phyloP scores from a whole-genome alignment of 2,888 invertebrate species.

The Amblyjoppa proteus region DNA sequence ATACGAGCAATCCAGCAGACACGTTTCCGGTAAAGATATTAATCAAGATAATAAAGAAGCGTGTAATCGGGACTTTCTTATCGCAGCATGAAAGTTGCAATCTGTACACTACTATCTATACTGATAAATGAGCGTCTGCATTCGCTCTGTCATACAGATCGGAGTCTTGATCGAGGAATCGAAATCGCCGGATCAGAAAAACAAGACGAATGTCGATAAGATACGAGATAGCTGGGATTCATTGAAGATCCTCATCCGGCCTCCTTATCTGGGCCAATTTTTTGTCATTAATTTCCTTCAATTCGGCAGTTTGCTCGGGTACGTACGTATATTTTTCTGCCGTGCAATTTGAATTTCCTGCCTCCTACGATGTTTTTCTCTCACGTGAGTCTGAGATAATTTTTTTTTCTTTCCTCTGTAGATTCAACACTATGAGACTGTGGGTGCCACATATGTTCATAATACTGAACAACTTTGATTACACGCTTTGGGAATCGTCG shows the following conservation, averaged over 20 bases:
- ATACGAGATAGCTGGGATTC: constrained; percentile 88
- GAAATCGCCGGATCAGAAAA: constrained; percentile 66
- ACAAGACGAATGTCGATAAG: constrained; percentile 83
- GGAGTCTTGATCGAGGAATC: constrained; percentile 80
- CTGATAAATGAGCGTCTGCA: background rate
- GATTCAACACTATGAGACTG: constrained; percentile 87
- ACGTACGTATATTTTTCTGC: constrained; percentile 74
- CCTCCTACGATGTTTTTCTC: background rate
- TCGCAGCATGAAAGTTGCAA: background rate
- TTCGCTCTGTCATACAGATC: constrained; percentile 81
- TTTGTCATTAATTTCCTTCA: constrained; percentile 89
- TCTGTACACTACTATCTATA: background rate
- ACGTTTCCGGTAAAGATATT: constrained; percentile 88
- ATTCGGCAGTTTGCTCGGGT: constrained; percentile 89
- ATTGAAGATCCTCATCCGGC: constrained; percentile 88
- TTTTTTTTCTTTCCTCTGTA: constrained; percentile 75
- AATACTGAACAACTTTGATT: constrained; percentile 86
- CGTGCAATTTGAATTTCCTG: background rate
- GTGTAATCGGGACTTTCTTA: background rate
- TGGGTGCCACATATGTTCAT: constrained; percentile 87
- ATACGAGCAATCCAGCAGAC: constrained; percentile 88
- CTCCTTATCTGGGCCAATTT: constrained; percentile 88
- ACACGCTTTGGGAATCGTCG: constrained; percentile 70
- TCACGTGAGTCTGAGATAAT: background rate
- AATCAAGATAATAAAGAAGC: constrained; percentile 1